Percentiles rank a stretch among this genome's conserved stretches.
Evolutionary conservation across 37 sponge, comb jelly and placozoan species (phyloP).

Genomic region (Ianthella basta): DNA sequence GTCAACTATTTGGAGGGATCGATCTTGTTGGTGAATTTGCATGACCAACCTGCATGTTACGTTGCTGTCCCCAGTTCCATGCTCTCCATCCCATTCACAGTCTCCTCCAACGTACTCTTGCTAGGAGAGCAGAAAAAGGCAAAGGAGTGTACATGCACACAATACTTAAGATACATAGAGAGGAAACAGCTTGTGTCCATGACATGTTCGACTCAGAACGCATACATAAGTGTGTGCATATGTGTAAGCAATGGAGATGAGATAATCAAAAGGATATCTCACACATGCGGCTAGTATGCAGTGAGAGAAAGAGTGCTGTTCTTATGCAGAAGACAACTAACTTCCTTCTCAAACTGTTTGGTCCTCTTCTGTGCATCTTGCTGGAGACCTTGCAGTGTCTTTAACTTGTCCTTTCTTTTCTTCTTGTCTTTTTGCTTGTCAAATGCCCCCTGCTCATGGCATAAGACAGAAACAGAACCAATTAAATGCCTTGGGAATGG

Average conservation of each 20-base stretch:
- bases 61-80: background rate
- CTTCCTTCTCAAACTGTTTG: conserved; percentile 80
- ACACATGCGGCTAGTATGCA: no score
- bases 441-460: conserved; percentile 37
- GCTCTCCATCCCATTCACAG: background rate
- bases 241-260: no score
- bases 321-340: background rate
- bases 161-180: no score
- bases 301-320: no score
- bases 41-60: background rate
- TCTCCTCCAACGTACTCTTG: conserved; percentile 31
- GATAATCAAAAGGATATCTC: no score
- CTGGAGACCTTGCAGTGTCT: conserved; percentile 70
- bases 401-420: conserved; percentile 50
- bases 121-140: background rate
- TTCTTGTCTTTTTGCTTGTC: conserved; percentile 54
- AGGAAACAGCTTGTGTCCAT: no score
- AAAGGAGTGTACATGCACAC: no score
- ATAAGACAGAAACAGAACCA: background rate
- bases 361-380: conserved; percentile 72
- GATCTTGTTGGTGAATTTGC: no score
- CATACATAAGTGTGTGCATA: no score
- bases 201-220: no score
- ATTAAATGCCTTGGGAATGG: no score
- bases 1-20: no score